Evolutionary conservation across 1,140 invertebrate species (phyloP).

Genomic region (Amphibalanus amphitrite): DNA sequence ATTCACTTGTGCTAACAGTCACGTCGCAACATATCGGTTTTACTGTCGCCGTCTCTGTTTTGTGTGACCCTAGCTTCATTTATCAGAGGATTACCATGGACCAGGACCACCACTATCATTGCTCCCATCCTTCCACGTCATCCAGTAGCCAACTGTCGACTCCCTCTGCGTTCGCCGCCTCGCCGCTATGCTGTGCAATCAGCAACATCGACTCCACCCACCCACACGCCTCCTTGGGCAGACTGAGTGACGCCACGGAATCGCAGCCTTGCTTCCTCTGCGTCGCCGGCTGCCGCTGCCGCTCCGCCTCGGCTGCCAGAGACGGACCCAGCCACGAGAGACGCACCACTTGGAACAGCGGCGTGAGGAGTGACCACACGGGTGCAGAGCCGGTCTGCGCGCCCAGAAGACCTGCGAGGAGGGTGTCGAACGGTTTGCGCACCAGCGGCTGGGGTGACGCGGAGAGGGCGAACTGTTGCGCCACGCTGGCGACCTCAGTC

Average conservation of each 20-base stretch:
- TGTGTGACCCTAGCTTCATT: too few relatives aligned
- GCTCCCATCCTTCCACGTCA: neutral
- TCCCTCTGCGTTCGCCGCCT: neutral
- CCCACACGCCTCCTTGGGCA: neutral
- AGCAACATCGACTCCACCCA: neutral
- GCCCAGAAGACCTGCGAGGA: neutral
- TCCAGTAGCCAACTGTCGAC: neutral
- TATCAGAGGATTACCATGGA: too few relatives aligned
- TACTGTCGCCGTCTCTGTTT: too few relatives aligned
- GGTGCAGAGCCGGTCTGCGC: too few relatives aligned
- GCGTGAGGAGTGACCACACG: neutral
- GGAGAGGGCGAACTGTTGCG: too few relatives aligned
- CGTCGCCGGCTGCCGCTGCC: neutral
- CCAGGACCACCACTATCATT: too few relatives aligned
- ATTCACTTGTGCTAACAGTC: too few relatives aligned
- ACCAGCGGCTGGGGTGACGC: neutral
- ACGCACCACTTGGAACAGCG: neutral
- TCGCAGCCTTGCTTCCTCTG: neutral
- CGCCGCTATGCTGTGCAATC: neutral
- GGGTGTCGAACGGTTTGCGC: neutral
- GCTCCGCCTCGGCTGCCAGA: neutral
- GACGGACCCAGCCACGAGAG: neutral
- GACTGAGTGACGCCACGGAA: neutral
- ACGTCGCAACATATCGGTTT: too few relatives aligned
- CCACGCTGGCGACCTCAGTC: neutral